phyloP scores from a whole-genome alignment of 2,113 vertebrate genomes.

The Chionomys nivalis region DNA sequence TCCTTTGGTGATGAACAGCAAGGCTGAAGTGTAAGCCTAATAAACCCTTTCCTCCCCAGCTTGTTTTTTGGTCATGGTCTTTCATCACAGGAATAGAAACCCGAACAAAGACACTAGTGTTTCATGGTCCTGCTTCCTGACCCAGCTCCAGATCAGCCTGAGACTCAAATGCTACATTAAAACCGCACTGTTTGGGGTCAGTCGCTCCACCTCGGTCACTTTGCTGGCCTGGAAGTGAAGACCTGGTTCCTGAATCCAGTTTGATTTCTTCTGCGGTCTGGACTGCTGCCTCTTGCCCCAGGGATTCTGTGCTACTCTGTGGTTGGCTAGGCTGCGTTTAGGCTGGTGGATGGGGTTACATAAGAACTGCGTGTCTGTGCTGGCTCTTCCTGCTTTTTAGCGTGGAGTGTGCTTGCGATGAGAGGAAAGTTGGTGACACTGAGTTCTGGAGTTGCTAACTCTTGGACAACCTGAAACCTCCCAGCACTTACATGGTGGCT shows the following conservation, averaged over 20 bases:
- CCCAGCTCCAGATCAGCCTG: neutral
- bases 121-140: neutral
- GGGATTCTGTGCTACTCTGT: neutral
- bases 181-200: neutral
- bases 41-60: neutral
- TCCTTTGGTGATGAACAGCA: neutral
- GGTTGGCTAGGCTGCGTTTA: neutral
- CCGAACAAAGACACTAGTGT: neutral
- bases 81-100: neutral
- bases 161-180: neutral
- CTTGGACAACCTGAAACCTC: neutral
- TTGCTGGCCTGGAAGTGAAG: neutral
- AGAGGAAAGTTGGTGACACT: neutral
- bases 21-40: neutral
- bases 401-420: neutral
- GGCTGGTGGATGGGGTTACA: neutral
- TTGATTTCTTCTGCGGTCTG: neutral
- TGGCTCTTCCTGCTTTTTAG: neutral
- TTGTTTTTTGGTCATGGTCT: neutral
- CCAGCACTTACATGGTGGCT: neutral
- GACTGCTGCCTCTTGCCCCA: neutral
- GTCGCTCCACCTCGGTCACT: neutral
- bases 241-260: neutral
- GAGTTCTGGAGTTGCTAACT: neutral
- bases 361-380: neutral